Conservation (phyloP, 2,113 vertebrate genomes). For the Falcunculus frontatus region DNA sequence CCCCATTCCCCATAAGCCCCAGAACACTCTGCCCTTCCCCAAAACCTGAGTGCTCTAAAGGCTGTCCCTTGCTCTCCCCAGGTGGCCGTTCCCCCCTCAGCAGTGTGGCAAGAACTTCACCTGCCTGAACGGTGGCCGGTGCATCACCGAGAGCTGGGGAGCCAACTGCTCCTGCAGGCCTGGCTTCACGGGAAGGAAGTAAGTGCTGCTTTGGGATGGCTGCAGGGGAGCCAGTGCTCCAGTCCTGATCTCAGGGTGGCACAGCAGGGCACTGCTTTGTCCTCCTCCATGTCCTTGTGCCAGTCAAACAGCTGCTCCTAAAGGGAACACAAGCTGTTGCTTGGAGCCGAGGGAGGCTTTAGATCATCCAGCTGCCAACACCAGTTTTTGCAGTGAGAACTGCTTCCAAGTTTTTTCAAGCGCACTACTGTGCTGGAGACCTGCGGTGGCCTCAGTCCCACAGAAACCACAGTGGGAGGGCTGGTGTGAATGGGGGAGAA, state of each 20-base stretch:
- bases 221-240: background rate
- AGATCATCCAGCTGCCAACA: background rate
- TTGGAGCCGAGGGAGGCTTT: background rate
- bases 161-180: constrained; percentile 89
- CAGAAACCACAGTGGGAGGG: background rate
- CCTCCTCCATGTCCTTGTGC: background rate
- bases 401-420: background rate
- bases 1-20: background rate
- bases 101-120: constrained; percentile 77
- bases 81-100: constrained; percentile 79
- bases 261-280: background rate
- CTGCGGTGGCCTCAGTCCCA: background rate
- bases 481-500: background rate
- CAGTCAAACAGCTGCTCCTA: background rate
- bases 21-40: background rate
- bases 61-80: constrained; percentile 40
- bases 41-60: background rate
- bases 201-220: background rate
- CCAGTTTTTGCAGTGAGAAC: background rate
- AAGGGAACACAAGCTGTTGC: background rate
- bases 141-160: constrained; percentile 72
- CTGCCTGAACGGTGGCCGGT: constrained; percentile 79
- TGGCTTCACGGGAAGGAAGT: constrained; percentile 83
- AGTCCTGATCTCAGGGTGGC: accelerated
- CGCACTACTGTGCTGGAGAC: background rate